Conservation (phyloP, 2,797 vertebrate species). For the Poecilia velifera region DNA sequence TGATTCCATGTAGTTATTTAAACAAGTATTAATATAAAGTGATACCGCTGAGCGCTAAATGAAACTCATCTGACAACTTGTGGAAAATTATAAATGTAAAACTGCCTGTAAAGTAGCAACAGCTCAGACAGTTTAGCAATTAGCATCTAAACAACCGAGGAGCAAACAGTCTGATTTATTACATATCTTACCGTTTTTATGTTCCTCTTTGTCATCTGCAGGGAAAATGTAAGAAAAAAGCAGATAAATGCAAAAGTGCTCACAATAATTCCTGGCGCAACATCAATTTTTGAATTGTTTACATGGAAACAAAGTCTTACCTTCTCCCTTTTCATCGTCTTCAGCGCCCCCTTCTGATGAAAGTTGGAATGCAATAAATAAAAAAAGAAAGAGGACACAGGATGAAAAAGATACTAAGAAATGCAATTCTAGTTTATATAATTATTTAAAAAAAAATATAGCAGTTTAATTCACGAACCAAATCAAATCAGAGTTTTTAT, state of each 20-base stretch:
- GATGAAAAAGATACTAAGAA: constrained; percentile 2
- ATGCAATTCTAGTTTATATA: neutral
- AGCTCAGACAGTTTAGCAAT: neutral
- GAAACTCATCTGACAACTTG: neutral
- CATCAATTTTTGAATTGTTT: neutral
- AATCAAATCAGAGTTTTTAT: neutral
- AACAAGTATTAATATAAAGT: neutral
- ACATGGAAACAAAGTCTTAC: constrained; percentile 27
- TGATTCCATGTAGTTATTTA: no score
- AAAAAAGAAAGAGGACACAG: neutral
- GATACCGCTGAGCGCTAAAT: neutral
- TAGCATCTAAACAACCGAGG: neutral
- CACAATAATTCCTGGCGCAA: neutral
- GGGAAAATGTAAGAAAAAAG: constrained; percentile 11
- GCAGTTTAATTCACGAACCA: neutral
- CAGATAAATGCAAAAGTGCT: neutral
- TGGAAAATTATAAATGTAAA: neutral
- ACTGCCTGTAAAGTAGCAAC: neutral
- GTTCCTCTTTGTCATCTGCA: constrained; percentile 47
- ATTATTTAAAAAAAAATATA: neutral
- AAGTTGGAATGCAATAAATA: constrained; percentile 3
- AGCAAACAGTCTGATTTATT: neutral
- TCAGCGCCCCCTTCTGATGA: constrained; percentile 40
- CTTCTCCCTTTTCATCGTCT: constrained; percentile 44
- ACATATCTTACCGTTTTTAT: constrained; percentile 36